Conservation (phyloP, 2,797 vertebrate species). For the Aldrovandia affinis region DNA sequence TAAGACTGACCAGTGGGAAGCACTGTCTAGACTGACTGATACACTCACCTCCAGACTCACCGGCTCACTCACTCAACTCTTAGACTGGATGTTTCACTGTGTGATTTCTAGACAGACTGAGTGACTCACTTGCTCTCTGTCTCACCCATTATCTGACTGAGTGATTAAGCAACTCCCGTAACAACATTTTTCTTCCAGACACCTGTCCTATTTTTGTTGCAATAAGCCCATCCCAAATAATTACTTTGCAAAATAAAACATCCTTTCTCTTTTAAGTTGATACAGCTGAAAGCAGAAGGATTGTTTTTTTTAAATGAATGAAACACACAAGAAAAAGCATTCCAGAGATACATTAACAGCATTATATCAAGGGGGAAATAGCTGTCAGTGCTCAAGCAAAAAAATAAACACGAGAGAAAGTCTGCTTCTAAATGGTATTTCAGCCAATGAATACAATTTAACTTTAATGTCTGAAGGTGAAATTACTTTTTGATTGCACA, state of each 20-base stretch:
- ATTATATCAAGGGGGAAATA: slow-evolving; percentile 17
- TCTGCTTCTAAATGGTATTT: background rate
- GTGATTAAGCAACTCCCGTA: background rate
- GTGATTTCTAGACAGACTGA: too few species aligned
- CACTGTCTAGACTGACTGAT: too few species aligned
- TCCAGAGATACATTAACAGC: background rate
- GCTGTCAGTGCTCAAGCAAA: slow-evolving; percentile 1
- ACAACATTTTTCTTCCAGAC: background rate
- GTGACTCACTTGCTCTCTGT: too few species aligned
- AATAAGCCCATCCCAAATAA: background rate
- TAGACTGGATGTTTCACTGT: too few species aligned
- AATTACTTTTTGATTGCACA: background rate
- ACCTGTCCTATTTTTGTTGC: background rate
- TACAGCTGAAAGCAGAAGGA: background rate
- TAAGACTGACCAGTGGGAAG: too few species aligned
- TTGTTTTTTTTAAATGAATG: background rate
- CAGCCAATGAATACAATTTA: background rate
- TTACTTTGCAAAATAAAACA: background rate
- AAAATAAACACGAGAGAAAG: background rate
- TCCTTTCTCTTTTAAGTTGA: background rate
- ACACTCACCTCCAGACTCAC: too few species aligned
- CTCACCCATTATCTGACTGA: too few species aligned
- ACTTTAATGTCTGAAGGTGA: background rate
- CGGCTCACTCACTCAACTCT: too few species aligned
- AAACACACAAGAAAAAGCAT: background rate